A percentile compares a stretch with the other conserved stretches of the same genome.
These are phyloP conservation scores for Ips nitidus DNA, from an alignment of 1,140 invertebrate species.

Conservation along the genomic window DNA sequence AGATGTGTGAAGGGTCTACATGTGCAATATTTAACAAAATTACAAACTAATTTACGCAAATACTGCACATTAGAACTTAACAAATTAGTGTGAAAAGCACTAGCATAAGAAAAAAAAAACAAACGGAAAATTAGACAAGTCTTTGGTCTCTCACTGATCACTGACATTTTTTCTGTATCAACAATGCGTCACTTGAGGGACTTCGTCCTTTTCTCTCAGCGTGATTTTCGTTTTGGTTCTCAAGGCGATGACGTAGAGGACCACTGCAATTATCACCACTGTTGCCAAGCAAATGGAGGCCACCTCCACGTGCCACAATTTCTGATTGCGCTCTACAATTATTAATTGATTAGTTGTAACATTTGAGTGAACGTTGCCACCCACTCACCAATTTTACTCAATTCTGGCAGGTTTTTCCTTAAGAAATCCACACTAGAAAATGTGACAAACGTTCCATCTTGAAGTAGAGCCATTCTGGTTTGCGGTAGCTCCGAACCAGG, in stretches of 20 bases:
- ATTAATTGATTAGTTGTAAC: neutral
- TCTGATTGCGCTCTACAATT: neutral
- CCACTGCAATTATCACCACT: slow-evolving; percentile 12
- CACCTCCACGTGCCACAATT: slow-evolving; percentile 26
- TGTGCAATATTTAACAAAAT: too few species aligned
- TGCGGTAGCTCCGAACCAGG: slow-evolving; percentile 11
- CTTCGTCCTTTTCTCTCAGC: slow-evolving; percentile 22
- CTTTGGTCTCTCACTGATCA: slow-evolving; percentile 1
- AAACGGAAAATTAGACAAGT: neutral
- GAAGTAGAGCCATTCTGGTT: slow-evolving; percentile 20
- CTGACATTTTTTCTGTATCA: neutral
- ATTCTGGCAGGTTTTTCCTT: slow-evolving; percentile 7
- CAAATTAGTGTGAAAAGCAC: too few species aligned
- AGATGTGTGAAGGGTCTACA: too few species aligned
- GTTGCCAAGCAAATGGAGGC: slow-evolving; percentile 28
- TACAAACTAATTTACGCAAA: too few species aligned
- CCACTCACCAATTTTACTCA: neutral
- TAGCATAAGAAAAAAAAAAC: too few species aligned
- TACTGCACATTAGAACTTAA: too few species aligned
- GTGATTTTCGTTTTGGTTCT: slow-evolving; percentile 15
- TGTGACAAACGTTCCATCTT: slow-evolving; percentile 23
- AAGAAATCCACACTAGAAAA: slow-evolving; percentile 36
- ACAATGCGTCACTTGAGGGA: slow-evolving; percentile 22
- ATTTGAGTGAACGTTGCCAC: slow-evolving; percentile 6
- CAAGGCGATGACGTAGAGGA: slow-evolving; percentile 17